Conservation (phyloP, 2,797 vertebrate genomes). For the Sebastes elongatus region DNA sequence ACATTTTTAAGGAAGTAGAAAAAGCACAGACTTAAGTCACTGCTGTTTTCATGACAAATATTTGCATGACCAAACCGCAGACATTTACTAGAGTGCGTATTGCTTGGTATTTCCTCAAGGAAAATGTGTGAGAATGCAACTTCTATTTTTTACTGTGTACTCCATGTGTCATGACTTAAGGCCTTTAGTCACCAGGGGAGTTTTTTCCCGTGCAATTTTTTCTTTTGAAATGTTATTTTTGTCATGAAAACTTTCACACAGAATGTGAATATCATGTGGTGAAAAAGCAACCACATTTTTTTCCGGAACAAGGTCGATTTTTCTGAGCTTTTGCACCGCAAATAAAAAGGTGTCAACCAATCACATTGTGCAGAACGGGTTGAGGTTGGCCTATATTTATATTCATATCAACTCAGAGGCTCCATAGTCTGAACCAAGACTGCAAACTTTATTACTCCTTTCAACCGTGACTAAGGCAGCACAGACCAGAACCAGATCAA, state of each 20-base stretch:
- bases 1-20: slow-evolving; percentile 18
- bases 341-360: too few relatives aligned
- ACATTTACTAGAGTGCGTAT: background rate
- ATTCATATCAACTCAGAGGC: background rate
- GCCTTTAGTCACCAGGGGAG: background rate
- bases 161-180: background rate
- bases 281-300: too few relatives aligned
- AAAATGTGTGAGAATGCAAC: background rate
- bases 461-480: background rate
- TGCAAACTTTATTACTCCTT: background rate
- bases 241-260: background rate
- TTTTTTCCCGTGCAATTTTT: background rate
- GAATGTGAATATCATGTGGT: background rate
- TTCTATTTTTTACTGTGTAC: background rate
- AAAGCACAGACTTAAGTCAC: slow-evolving; percentile 5
- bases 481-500: background rate
- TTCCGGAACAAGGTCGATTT: too few relatives aligned
- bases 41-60: background rate
- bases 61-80: background rate
- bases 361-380: background rate
- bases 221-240: background rate
- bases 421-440: background rate
- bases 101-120: background rate
- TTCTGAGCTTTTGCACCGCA: too few relatives aligned
- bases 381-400: background rate